Evolutionary conservation across 2,797 vertebrate genomes (phyloP).

Genomic region (Buphagus erythrorhynchus): DNA sequence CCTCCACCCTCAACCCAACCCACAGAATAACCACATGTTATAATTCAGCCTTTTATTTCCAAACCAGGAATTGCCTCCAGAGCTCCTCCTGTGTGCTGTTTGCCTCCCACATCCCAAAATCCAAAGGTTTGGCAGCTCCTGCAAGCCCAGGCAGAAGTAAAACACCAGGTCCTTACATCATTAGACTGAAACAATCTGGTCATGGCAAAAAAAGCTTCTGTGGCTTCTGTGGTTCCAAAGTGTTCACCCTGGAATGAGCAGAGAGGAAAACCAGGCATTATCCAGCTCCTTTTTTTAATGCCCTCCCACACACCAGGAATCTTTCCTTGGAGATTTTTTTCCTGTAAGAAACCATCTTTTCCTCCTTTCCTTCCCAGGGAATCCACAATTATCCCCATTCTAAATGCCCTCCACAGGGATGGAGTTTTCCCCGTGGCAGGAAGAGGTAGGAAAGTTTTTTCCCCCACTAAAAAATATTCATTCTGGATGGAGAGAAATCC

Average conservation of each 20-base stretch:
- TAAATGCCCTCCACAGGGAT: accelerated
- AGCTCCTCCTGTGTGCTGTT: background rate
- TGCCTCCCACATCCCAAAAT: background rate
- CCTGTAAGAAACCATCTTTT: background rate
- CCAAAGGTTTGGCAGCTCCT: background rate
- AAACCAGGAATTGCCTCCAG: background rate
- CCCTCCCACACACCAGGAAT: accelerated
- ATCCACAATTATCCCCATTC: too few relatives aligned
- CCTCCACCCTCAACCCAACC: background rate
- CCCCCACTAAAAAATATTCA: background rate
- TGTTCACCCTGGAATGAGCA: constrained; percentile 86
- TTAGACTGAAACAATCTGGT: constrained; percentile 97
- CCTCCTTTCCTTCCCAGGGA: background rate
- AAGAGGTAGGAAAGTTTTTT: background rate
- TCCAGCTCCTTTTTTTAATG: accelerated
- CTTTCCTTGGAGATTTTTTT: background rate
- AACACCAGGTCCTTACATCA: constrained; percentile 83
- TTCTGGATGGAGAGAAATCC: background rate
- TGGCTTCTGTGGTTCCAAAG: constrained; percentile 96
- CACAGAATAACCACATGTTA: background rate
- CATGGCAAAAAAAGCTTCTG: constrained; percentile 98
- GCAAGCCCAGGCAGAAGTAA: background rate
- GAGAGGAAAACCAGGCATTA: background rate
- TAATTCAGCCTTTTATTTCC: background rate
- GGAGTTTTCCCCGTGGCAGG: background rate